A percentile compares a stretch with the other conserved stretches of the same genome.
Conservation (phyloP, 1,140 invertebrate species). For the Tenebrio molitor region DNA sequence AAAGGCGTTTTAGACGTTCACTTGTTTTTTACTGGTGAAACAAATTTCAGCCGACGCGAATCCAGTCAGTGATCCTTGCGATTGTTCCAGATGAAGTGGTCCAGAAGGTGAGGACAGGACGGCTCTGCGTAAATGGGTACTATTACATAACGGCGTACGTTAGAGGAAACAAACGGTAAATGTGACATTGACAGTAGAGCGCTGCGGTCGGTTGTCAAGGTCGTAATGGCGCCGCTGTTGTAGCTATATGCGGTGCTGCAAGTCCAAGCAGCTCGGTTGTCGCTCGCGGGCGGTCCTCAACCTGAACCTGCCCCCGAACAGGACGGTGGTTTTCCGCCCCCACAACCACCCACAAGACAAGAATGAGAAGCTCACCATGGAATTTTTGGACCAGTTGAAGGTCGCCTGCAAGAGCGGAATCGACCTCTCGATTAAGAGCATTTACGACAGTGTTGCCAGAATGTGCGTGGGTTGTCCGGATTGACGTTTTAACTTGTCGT, state of each 20-base stretch:
- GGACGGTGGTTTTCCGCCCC: slow-evolving; percentile 16
- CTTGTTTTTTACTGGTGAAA: too few species aligned
- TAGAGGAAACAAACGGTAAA: background rate
- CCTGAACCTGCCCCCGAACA: background rate
- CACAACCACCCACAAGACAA: slow-evolving; percentile 52
- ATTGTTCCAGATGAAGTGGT: background rate
- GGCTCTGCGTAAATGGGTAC: background rate
- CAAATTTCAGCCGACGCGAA: too few species aligned
- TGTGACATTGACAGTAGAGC: too few species aligned
- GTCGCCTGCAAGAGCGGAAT: background rate
- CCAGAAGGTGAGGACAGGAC: background rate
- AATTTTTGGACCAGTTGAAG: background rate
- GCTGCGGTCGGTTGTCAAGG: background rate
- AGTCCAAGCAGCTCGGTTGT: background rate
- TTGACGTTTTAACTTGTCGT: background rate
- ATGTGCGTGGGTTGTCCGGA: background rate
- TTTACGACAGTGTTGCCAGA: slow-evolving; percentile 35
- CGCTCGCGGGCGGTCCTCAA: background rate
- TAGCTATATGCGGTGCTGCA: slow-evolving; percentile 1
- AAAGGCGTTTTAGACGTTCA: too few species aligned
- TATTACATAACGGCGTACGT: background rate
- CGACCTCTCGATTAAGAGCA: background rate
- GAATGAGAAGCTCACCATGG: background rate
- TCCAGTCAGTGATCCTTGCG: background rate
- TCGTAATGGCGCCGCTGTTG: background rate